A percentile compares a stretch with the other conserved stretches of the same genome.
These are phyloP conservation scores for Gastrophryne carolinensis DNA, from an alignment of 2,797 vertebrate genomes.

Conservation along the genomic window DNA sequence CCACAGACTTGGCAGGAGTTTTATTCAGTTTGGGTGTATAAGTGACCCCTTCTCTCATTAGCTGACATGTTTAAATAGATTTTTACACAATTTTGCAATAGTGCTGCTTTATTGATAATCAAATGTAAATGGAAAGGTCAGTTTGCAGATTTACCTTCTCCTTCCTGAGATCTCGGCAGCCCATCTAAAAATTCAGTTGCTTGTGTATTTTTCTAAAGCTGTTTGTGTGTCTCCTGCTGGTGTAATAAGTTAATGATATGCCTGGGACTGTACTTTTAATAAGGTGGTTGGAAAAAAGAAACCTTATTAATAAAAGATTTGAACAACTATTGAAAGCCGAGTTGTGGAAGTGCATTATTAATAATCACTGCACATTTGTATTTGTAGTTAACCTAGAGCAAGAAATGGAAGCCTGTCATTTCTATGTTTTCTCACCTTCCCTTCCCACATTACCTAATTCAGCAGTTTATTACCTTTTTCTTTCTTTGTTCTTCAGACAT, in stretches of 20 bases:
- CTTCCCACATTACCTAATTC: too few relatives aligned
- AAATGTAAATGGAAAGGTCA: constrained; percentile 12
- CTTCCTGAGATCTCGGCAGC: neutral
- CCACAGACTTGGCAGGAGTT: too few relatives aligned
- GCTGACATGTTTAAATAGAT: too few relatives aligned
- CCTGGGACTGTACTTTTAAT: neutral
- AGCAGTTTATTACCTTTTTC: too few relatives aligned
- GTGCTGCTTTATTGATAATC: constrained; percentile 24
- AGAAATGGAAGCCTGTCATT: too few relatives aligned
- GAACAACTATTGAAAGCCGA: neutral
- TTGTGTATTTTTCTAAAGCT: constrained; percentile 22
- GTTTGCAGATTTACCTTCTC: constrained; percentile 5
- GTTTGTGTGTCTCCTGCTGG: constrained; percentile 7
- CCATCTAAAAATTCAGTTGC: too few relatives aligned
- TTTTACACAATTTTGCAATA: too few relatives aligned
- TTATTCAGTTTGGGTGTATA: too few relatives aligned
- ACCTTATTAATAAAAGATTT: constrained; percentile 3
- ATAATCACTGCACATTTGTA: neutral
- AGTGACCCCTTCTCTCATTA: too few relatives aligned
- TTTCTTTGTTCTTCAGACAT: too few relatives aligned
- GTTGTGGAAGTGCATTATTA: neutral
- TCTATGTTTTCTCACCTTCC: too few relatives aligned
- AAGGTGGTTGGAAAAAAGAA: constrained; percentile 9
- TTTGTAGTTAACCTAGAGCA: neutral
- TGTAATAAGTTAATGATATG: constrained; percentile 23